These are phyloP conservation scores for Venturia canescens DNA, from an alignment of 1,140 invertebrate genomes.

Conservation along the genomic window DNA sequence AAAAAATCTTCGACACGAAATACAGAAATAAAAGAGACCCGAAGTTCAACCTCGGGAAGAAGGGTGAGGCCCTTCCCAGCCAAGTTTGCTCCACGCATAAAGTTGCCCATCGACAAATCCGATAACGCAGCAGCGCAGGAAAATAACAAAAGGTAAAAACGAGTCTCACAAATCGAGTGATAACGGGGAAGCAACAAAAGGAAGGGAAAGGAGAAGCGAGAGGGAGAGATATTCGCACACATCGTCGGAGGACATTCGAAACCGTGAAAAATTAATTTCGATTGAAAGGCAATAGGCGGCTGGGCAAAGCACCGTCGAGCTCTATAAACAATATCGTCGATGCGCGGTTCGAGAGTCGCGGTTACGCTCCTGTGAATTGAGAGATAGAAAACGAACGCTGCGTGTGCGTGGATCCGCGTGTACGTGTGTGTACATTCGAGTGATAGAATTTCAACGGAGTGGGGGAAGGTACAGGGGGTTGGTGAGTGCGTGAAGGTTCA, in stretches of 20 bases:
- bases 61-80: no score
- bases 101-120: background rate
- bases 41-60: no score
- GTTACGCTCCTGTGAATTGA: constrained; percentile 13
- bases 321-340: constrained; percentile 28
- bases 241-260: constrained; percentile 2
- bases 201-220: background rate
- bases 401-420: background rate
- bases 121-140: background rate
- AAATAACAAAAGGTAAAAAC: background rate
- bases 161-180: constrained; percentile 1
- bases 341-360: background rate
- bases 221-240: background rate
- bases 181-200: background rate
- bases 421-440: background rate
- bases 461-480: background rate
- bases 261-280: constrained; percentile 9
- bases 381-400: background rate
- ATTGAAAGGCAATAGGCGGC: constrained; percentile 15
- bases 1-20: no score
- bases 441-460: background rate
- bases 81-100: background rate
- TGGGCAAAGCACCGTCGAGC: constrained; percentile 1
- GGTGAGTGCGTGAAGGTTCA: background rate
- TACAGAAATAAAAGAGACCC: no score